Evolutionary conservation across 2,888 invertebrate genomes (phyloP), one percentile per base, ranked within the genome.

Genomic region (Nysson spinosus): DNA sequence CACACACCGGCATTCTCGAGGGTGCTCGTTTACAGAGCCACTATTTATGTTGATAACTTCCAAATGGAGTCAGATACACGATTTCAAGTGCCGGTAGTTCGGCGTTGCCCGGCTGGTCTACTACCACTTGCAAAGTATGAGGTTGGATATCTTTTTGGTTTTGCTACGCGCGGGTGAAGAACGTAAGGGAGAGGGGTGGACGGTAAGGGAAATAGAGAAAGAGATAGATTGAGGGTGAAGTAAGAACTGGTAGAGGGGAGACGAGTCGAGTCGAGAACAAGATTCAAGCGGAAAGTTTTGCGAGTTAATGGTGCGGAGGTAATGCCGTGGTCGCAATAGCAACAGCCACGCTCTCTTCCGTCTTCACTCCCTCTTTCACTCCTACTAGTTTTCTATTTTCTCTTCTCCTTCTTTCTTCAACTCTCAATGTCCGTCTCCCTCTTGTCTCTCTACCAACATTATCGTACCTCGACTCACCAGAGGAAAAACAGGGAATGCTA

Each of bases 201-300:
- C n/a, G n/a, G n/a, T n/a, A n/a, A n/a, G n/a, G n/a, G n/a, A n/a
- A n/a, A n/a, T n/a, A 34, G 51, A 74, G 74, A 62, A 72, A 44
- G 65, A 69, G 28, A 28, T 62, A 67, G 71, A 32, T 22, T 35
- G 16, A 30, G 20, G 56, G 54, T 40, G 35, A 26, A 43, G 58
- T 19, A 17, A 49, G 37, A 46, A 20, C 30, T 32, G 54, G 22
- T 32, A 37, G 42, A 47, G 61, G 57, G 46, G 65, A 43, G 69
- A 66, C 74, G 71, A 79, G 81, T 74, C 78, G 77, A 81, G 78
- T 82, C 80, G 82, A 83, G 85, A 85, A 85, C 83, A 85, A 85
- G 86, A 86, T 85, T 84, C 84, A 81, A 83, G 86, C 85, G 85
- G 83, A 86, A 85, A 85, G 85, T 86, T 86, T 85, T 83, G 83